Evolutionary conservation across 2,888 invertebrate species (phyloP), one percentile per base, ranked within the genome.

Genomic region (Drosophila melanosoma): DNA sequence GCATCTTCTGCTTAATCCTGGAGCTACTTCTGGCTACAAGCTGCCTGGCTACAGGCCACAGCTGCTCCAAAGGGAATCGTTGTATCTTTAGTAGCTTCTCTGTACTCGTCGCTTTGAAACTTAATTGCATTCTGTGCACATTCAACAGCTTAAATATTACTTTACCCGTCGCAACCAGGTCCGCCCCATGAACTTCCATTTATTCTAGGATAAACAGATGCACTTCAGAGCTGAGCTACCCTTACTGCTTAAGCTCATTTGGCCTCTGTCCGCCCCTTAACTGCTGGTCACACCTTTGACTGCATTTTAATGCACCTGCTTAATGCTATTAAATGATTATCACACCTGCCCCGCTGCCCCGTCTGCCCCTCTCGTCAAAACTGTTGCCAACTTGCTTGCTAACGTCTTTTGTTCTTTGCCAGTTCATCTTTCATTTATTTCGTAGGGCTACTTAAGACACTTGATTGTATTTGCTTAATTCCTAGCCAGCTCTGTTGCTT

Each of bases 321-420:
- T 85, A 83, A 88, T 87, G 79, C 79, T 76, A 89, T 91, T 91
- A 84, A 87, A 76, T 73, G 79, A 87, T 91, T 90, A 89, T 87
- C 79, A 74, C 87, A 91, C 87, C 79, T 89, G 63, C 76, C 73
- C 56, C 56, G 8, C 20, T 36, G 20, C 15, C 20, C 2, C 2
- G 2, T 35, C 36, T 7, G 3, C n/a, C 26, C n/a, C 26, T 56
- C 26, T 8, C 26, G 26, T 26, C 26, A 26, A 26, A 26, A 17
- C 49, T 48, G 40, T 69, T 29, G 8, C 6, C 48, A 45, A 20
- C 20, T 15, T 52, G 20, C 48, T 58, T 29, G 8, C 51, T 48
- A 29, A 40, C 23, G 15, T 61, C 49, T 61, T 58, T 36, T 49
- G 23, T 17, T 51, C 53, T 35, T 66, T 63, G 58, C 59, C 70